Base-by-base conservation (phyloP, 2,113 vertebrate species). In the Prunella himalayana region DNA sequence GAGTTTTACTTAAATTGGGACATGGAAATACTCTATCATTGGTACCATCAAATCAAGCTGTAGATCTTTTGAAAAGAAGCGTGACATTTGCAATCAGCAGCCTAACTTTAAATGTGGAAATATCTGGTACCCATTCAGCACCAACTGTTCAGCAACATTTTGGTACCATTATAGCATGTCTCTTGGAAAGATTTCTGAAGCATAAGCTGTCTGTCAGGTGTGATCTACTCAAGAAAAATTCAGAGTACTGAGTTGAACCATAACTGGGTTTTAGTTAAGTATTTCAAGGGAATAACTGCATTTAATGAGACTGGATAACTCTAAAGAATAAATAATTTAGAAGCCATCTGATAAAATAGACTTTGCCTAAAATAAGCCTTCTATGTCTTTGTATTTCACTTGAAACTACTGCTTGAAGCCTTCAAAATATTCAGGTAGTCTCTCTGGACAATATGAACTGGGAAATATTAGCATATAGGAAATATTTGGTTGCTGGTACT, bases 201-300 rank as follows among this genome's bases (percentile, higher is more conserved):
- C 77, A 79, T 86, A 76, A 89, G 49, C 56, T 95, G 72, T 94
- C 93, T 97, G 97, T 96, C 90, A 95, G 79, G 75, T 95, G 57
- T 96, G 95, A 96, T 94, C 77, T 95, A 82, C 90, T 97, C 90
- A 91, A 95, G 75, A 95, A 71, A 97, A 94, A 81, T 64, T 96
- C 79, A 79, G 93, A 84, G 56, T 90, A 88, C 63, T 86, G 70
- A 94, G 50, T 45, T 95, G 92, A 95, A 90, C 66, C 95, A 90
- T 93, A 94, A 92, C 50, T 94, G 57, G 35, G 86, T 95, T 75
- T 75, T 61, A 86, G 80, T 92, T 76, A 96, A 94, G 23, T 49
- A 80, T 92, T 93, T 96, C 83, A 88, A 93, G 85, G 10, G 41
- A 96, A 92, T 75, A 86, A 69, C 31, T 92, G 11, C 61, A 64